These are phyloP conservation scores for Muschampia plurimacula DNA, from an alignment of 2,888 invertebrate genomes.

Conservation along the genomic window DNA sequence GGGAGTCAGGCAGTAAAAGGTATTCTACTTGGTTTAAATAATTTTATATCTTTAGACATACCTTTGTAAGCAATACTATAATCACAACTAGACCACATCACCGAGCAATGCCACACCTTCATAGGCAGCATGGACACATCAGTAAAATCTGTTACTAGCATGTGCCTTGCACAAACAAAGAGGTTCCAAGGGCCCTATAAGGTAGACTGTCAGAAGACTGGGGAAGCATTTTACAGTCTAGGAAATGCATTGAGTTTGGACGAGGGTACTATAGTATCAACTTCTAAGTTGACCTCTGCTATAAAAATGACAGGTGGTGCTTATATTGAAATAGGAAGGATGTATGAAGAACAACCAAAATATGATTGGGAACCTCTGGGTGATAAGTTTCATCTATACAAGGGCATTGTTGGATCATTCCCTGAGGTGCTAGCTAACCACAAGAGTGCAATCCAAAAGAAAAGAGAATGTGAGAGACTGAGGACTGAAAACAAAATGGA, in stretches of 20 bases:
- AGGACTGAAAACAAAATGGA: slow-evolving; percentile 94
- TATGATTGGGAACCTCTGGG: slow-evolving; percentile 96
- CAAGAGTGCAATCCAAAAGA: slow-evolving; percentile 95
- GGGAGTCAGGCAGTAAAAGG: no score
- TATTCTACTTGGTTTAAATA: no score
- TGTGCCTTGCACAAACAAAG: slow-evolving; percentile 94
- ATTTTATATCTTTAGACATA: no score
- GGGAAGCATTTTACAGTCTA: slow-evolving; percentile 93
- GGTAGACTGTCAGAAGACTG: slow-evolving; percentile 96
- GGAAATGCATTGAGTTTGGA: slow-evolving; percentile 94
- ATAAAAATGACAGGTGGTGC: slow-evolving; percentile 95
- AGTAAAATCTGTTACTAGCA: slow-evolving; percentile 92
- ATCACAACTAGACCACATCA: slow-evolving; percentile 91
- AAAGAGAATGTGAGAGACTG: slow-evolving; percentile 94
- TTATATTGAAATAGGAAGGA: slow-evolving; percentile 94
- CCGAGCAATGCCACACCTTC: slow-evolving; percentile 93
- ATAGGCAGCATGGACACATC: slow-evolving; percentile 94
- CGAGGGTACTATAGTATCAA: slow-evolving; percentile 87
- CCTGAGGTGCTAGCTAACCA: slow-evolving; percentile 96
- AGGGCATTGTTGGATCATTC: slow-evolving; percentile 95
- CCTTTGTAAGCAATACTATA: slow-evolving; percentile 90
- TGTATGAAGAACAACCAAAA: slow-evolving; percentile 96
- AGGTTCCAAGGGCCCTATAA: slow-evolving; percentile 94
- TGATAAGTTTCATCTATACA: slow-evolving; percentile 97
- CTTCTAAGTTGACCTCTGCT: slow-evolving; percentile 90